Evolutionary conservation across 2,113 vertebrate genomes (phyloP).

Genomic region (Notiomystis cincta): DNA sequence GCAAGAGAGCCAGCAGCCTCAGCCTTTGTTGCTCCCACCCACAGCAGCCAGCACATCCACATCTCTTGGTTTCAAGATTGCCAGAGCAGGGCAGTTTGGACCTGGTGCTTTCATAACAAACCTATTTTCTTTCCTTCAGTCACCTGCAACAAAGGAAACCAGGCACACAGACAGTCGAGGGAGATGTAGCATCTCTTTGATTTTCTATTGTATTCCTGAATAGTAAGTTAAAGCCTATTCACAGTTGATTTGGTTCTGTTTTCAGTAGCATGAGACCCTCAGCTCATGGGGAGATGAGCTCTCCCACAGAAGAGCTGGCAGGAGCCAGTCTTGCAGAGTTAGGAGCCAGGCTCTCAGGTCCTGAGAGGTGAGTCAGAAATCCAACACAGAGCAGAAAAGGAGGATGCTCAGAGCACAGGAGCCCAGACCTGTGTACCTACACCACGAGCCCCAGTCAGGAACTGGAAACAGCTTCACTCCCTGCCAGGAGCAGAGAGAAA

Average conservation of each 20-base stretch:
- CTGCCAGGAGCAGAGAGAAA: neutral
- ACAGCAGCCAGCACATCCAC: neutral
- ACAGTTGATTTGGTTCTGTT: conserved; percentile 31
- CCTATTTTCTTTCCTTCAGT: conserved; percentile 17
- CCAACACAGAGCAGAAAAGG: neutral
- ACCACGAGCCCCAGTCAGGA: neutral
- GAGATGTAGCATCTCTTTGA: conserved; percentile 15
- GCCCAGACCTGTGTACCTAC: neutral
- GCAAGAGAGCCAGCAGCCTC: neutral
- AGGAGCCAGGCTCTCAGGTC: neutral
- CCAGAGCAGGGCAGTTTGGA: neutral
- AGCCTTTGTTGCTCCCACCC: neutral
- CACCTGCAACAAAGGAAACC: conserved; percentile 35
- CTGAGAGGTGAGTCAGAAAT: neutral
- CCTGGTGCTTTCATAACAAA: conserved; percentile 54
- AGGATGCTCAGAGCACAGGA: neutral
- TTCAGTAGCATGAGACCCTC: neutral
- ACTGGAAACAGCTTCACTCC: neutral
- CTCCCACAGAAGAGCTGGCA: neutral
- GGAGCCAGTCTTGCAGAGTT: neutral
- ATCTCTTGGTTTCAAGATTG: neutral
- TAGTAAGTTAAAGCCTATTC: conserved; percentile 36
- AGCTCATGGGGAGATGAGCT: neutral
- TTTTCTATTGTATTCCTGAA: conserved; percentile 52
- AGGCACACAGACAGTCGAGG: neutral